Evolutionary conservation across 2,113 vertebrate species (phyloP).

Genomic region (Muntiacus muntjak): DNA sequence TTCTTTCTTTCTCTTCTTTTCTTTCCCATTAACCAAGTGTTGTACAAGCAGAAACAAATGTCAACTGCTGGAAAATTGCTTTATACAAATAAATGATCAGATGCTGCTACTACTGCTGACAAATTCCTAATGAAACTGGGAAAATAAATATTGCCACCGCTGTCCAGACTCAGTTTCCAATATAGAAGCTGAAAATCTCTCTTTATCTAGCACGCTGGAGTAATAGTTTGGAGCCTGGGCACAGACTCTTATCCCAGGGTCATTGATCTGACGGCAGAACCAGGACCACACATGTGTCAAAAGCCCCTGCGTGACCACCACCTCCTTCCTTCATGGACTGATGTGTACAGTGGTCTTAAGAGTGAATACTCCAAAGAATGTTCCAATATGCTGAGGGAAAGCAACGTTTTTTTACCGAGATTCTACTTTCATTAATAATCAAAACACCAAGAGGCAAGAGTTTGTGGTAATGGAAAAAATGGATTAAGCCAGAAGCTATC

Average conservation of each 20-base stretch:
- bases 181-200: neutral
- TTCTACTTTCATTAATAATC: constrained; percentile 15
- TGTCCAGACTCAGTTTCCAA: constrained; percentile 18
- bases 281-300: fast-evolving
- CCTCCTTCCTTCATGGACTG: neutral
- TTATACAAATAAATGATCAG: constrained; percentile 1
- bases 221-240: neutral
- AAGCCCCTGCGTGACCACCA: neutral
- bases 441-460: neutral
- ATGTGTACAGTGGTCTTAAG: neutral
- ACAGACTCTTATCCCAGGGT: neutral
- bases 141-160: neutral
- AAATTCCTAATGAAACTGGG: neutral
- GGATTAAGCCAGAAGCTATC: neutral
- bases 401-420: neutral
- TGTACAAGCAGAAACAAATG: constrained; percentile 1
- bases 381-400: neutral
- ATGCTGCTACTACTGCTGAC: neutral
- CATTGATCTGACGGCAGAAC: neutral
- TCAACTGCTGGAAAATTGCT: neutral
- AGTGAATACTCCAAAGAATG: neutral
- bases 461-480: neutral
- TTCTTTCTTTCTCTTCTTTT: neutral
- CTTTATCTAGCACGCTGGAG: neutral
- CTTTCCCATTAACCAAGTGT: neutral